These are phyloP conservation scores for Drosophila ananassae DNA, from an alignment of 1,140 invertebrate species.

Conservation along the genomic window DNA sequence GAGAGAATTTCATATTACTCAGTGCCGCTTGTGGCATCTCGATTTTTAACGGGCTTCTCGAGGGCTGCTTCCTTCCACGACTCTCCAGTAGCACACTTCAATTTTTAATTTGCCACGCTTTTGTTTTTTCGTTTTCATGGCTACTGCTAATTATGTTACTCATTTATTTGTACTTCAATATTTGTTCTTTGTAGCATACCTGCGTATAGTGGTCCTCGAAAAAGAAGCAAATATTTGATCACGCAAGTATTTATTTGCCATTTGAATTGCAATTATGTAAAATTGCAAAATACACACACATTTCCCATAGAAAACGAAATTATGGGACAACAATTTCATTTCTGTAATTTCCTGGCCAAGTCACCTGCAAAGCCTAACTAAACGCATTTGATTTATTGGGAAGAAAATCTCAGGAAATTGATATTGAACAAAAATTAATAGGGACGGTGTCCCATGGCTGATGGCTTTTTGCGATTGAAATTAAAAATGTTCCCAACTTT, in stretches of 20 bases:
- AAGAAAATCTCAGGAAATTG: slow-evolving; percentile 24
- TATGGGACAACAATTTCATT: background rate
- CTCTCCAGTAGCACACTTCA: slow-evolving; percentile 11
- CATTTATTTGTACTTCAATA: slow-evolving; percentile 17
- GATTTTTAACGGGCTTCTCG: slow-evolving; percentile 15
- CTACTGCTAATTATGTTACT: slow-evolving; percentile 43
- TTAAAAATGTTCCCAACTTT: background rate
- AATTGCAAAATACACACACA: background rate
- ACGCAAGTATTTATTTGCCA: background rate
- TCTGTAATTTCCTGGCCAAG: slow-evolving; percentile 22
- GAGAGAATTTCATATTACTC: slow-evolving; percentile 54
- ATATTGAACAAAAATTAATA: slow-evolving; percentile 9
- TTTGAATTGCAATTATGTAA: background rate
- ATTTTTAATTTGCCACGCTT: slow-evolving; percentile 42
- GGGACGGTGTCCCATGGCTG: background rate
- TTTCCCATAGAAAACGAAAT: background rate
- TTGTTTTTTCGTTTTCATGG: slow-evolving; percentile 26
- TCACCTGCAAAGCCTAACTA: slow-evolving; percentile 5
- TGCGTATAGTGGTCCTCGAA: no score
- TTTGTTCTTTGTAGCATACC: background rate
- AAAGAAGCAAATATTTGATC: no score
- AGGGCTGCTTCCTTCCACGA: background rate
- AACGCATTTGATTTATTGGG: slow-evolving; percentile 21
- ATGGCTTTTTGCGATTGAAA: background rate
- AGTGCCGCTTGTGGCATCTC: slow-evolving; percentile 30